Percentiles rank a stretch among this genome's conserved stretches.
Conservation (phyloP, 2,888 invertebrate species). For the Andricus quercusramuli region DNA sequence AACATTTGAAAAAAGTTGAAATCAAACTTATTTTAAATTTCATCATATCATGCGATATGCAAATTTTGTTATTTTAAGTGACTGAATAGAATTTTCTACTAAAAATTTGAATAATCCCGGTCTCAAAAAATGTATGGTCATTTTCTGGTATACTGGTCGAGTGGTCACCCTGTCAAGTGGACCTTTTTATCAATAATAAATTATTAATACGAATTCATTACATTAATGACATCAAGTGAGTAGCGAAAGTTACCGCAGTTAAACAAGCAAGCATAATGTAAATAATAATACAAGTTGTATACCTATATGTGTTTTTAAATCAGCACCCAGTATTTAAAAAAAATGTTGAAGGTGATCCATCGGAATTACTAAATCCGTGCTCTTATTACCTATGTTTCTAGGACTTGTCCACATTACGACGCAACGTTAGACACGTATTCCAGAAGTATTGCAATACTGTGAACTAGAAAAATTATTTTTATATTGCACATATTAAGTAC, state of each 20-base stretch:
- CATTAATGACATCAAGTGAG: background rate
- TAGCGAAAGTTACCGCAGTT: background rate
- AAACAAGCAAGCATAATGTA: background rate
- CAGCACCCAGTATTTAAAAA: background rate
- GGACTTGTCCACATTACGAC: background rate
- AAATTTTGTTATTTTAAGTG: no score
- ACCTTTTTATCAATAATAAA: no score
- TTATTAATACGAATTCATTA: background rate
- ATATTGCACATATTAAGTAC: slow-evolving; percentile 1
- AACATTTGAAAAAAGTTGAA: no score
- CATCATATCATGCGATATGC: no score
- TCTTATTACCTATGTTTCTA: slow-evolving; percentile 4
- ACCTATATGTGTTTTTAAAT: background rate
- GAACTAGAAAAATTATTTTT: background rate
- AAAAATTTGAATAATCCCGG: no score
- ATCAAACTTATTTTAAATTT: no score
- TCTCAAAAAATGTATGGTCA: no score
- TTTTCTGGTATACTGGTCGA: no score
- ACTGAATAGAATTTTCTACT: no score
- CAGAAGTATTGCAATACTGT: background rate
- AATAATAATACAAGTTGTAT: background rate
- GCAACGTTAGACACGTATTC: slow-evolving; percentile 8
- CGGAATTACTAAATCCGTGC: background rate
- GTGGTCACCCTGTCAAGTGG: no score
- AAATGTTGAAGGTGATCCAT: background rate